phyloP scores from a whole-genome alignment of 2,888 invertebrate genomes.

The Hedychridium roseum region DNA sequence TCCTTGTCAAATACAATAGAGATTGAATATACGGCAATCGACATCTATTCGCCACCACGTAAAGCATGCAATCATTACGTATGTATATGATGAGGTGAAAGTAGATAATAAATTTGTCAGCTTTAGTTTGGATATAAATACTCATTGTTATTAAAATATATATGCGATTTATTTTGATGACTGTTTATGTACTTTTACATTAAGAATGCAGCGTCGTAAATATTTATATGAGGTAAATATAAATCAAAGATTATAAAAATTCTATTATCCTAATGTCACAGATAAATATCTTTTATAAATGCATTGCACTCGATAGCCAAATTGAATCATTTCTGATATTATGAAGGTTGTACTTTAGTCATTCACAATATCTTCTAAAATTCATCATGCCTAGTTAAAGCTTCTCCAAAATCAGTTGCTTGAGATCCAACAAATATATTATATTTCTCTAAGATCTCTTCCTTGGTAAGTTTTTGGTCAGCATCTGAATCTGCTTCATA shows the following conservation, averaged over 20 bases:
- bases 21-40: conserved; percentile 14
- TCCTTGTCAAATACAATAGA: conserved; percentile 7
- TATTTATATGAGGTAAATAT: conserved; percentile 16
- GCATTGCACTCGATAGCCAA: conserved; percentile 22
- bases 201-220: conserved; percentile 18
- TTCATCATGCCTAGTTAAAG: conserved; percentile 93
- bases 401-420: conserved; percentile 98
- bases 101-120: not conserved
- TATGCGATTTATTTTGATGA: conserved; percentile 14
- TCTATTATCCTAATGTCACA: conserved; percentile 16
- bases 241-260: conserved; percentile 26
- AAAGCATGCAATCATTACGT: conserved; percentile 1
- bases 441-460: conserved; percentile 92
- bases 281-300: conserved; percentile 25
- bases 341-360: conserved; percentile 26
- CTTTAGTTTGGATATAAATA: too few species aligned
- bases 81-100: not conserved
- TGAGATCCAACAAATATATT: conserved; percentile 98
- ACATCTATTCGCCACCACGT: too few species aligned
- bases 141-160: not conserved
- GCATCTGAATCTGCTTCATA: conserved; percentile 93
- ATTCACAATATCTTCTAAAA: conserved; percentile 70
- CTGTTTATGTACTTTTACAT: conserved; percentile 18
- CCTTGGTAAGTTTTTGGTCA: conserved; percentile 87
- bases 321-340: conserved; percentile 20